Evolutionary conservation across 2,888 invertebrate species (phyloP), one percentile per base, ranked within the genome.

Genomic region (Ectemnius lituratus): DNA sequence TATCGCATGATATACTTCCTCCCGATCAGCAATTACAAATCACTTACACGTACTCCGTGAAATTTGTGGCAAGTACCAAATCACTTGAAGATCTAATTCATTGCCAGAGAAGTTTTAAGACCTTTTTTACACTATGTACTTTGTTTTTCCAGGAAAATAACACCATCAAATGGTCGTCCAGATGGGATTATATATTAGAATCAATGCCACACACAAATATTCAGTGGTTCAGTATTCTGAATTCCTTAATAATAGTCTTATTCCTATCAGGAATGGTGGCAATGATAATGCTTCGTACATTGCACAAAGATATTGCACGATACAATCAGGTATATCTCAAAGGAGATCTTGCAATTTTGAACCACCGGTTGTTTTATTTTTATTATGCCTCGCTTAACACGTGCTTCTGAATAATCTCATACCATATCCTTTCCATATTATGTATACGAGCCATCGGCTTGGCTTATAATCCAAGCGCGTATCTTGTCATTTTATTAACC

Each of bases 201-300:
- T 98, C 99, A 0, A 98, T 98, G 96, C 98, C 98, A 0, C 98
- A 99, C 90, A 97, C 99, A 0, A 99, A 99, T 90, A 99, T 99
- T 85, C 99, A 99, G 90, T 99, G 99, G 99, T 99, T 99, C 91
- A 98, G 98, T 80, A 99, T 99, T 87, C 93, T 99, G 76, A 99
- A 99, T 91, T 99, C 99, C 0, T 92, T 99, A 85, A 98, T 99
- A 70, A 99, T 99, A 87, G 98, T 98, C 2, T 92, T 98, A 46
- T 99, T 99, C 92, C 92, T 99, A 20, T 98, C 98, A 82, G 99
- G 99, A 82, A 99, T 99, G 99, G 98, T 99, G 16, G 99, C 99
- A 37, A 99, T 99, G 99, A 99, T 99, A 87, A 94, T 99, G 91
- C 92, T 99, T 82, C 93, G 99, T 76, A 99, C 99, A 0, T 92